A percentile compares a stretch with the other conserved stretches of the same genome.
Evolutionary conservation across 1,140 invertebrate genomes (phyloP).

Genomic region (Drosophila bocki): DNA sequence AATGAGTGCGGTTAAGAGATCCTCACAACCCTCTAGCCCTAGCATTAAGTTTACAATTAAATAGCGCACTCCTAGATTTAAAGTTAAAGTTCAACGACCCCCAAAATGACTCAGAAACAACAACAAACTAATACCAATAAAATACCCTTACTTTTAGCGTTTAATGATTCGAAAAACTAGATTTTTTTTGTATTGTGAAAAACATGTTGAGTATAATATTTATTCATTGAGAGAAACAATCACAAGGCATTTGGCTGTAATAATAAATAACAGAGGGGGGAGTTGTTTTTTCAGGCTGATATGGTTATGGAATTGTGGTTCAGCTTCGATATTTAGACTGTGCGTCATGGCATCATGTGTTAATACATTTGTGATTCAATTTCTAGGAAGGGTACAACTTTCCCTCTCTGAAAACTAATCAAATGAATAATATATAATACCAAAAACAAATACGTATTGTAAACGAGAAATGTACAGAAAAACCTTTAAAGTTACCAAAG

Average conservation of each 20-base stretch:
- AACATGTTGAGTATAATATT: conserved; percentile 33
- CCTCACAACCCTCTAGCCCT: conserved; percentile 39
- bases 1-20: conserved; percentile 52
- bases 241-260: conserved; percentile 24
- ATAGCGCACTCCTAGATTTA: conserved; percentile 47
- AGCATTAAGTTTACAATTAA: conserved; percentile 53
- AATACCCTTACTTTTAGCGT: conserved; percentile 20
- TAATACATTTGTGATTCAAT: conserved; percentile 24
- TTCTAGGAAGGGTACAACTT: conserved; percentile 8
- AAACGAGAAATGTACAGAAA: conserved; percentile 10
- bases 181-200: conserved; percentile 5
- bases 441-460: conserved; percentile 26
- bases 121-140: conserved; percentile 22
- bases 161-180: conserved; percentile 19
- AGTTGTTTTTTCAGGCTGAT: conserved; percentile 35
- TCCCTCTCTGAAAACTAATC: conserved; percentile 2
- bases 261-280: conserved; percentile 24
- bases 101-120: conserved; percentile 52
- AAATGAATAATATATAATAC: conserved; percentile 1
- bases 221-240: conserved; percentile 29
- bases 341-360: conserved; percentile 6
- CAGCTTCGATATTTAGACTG: not conserved
- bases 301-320: conserved; percentile 39
- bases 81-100: conserved; percentile 32
- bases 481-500: conserved; percentile 26